Conservation (phyloP, 2,113 vertebrate genomes). For the Bostrychus sinensis region DNA sequence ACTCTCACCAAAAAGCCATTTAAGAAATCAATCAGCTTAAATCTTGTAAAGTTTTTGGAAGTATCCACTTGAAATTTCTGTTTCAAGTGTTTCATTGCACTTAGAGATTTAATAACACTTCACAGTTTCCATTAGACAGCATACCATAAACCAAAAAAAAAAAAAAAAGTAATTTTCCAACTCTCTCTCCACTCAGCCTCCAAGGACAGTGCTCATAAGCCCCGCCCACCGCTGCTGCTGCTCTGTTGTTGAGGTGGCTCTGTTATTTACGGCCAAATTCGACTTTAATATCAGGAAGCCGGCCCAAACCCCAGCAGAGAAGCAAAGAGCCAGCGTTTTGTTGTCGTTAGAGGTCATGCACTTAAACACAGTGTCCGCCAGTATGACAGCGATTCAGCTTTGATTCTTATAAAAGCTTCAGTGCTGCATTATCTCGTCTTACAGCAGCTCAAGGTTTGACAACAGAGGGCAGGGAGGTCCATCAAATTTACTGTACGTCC, state of each 20-base stretch:
- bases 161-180: neutral
- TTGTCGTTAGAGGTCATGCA: neutral
- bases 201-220: slow-evolving; percentile 1
- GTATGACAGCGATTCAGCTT: neutral
- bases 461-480: neutral
- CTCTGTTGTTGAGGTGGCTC: neutral
- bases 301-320: neutral
- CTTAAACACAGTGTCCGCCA: neutral
- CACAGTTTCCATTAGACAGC: neutral
- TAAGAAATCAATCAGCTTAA: too few relatives aligned
- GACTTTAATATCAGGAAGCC: neutral
- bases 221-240: neutral
- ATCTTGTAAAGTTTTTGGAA: too few relatives aligned
- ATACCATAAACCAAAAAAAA: neutral
- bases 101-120: too few relatives aligned
- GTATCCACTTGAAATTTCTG: too few relatives aligned
- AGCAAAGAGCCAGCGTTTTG: neutral
- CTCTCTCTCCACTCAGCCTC: neutral
- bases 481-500: too few relatives aligned
- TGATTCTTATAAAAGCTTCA: neutral
- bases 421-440: neutral
- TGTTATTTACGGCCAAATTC: slow-evolving; percentile 5
- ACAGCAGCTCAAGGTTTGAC: neutral
- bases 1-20: too few relatives aligned
- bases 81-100: too few relatives aligned